phyloP scores from a whole-genome alignment of 1,140 invertebrate genomes.

The Halesus radiatus region DNA sequence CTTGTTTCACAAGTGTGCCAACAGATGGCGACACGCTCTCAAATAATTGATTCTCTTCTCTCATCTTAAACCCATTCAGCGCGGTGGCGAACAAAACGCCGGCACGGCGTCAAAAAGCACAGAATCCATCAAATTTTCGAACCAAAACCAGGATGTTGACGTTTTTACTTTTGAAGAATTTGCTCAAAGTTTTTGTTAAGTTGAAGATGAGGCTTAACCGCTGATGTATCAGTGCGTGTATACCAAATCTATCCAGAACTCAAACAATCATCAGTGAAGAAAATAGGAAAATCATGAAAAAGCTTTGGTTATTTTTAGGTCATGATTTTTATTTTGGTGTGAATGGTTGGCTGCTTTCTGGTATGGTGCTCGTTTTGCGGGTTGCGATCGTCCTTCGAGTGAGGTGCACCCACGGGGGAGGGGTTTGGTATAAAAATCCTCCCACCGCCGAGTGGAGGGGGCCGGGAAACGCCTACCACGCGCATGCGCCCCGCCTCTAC shows the following conservation, averaged over 20 bases:
- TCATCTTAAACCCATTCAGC: slow-evolving; percentile 22
- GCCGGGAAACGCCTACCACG: slow-evolving; percentile 43
- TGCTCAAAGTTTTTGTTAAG: background rate
- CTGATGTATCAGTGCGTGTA: background rate
- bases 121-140: background rate
- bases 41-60: slow-evolving; percentile 43
- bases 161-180: background rate
- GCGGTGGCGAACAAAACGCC: background rate
- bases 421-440: slow-evolving; percentile 43
- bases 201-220: slow-evolving; percentile 1
- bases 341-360: background rate
- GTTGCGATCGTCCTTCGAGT: background rate
- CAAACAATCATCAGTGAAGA: no score
- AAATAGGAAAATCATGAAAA: no score
- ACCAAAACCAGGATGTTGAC: background rate
- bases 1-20: slow-evolving; percentile 42
- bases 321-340: background rate
- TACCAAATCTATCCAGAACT: background rate
- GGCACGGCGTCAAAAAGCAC: background rate
- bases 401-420: slow-evolving; percentile 11
- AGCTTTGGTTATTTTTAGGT: no score
- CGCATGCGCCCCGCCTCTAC: slow-evolving; percentile 45
- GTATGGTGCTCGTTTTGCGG: background rate
- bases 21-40: slow-evolving; percentile 46
- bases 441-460: slow-evolving; percentile 10